Evolutionary conservation across 2,888 invertebrate genomes (phyloP), one percentile per base, ranked within the genome.

Genomic region (Cryptus armator): DNA sequence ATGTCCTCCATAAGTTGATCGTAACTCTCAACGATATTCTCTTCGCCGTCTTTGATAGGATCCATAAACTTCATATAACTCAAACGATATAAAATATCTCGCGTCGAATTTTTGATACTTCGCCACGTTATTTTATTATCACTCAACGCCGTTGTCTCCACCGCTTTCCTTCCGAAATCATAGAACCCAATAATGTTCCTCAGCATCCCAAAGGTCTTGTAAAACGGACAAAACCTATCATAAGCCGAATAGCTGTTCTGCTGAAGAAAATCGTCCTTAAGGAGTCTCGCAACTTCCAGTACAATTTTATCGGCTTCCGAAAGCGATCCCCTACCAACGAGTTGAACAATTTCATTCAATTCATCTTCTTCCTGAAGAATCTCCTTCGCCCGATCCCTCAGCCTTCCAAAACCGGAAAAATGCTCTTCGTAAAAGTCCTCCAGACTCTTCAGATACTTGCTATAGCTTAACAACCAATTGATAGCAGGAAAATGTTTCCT

Each of bases 11-110:
- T 95, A 67, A 99, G 95, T 92, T 98, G 98, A 93, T 99, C 98
- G 94, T 97, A 99, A 93, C 99, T 98, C 59, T 97, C 97, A 94
- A 97, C 97, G 94, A 99, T 98, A 95, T 98, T 98, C 37, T 96
- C 97, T 94, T 99, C 99, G 76, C 99, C 99, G 90, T 99, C 99
- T 94, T 97, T 98, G 51, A 98, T 97, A 56, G 99, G 99, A 94
- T 99, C 99, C 97, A 98, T 98, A 96, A 99, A 99, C 95, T 99
- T 99, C 99, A 99, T 99, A 93, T 98, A 97, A 92, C 98, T 98
- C 89, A 99, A 96, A 94, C 98, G 98, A 95, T 99, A 98, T 91
- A 99, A 95, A 90, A 98, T 96, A 93, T 97, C 97, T 92, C 97
- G 97, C 98, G 99, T 98, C 90, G 97, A 97, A 93, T 99, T 99